Base-by-base conservation (phyloP, 2,113 vertebrate species). In the Andinoacara biseriatus region DNA sequence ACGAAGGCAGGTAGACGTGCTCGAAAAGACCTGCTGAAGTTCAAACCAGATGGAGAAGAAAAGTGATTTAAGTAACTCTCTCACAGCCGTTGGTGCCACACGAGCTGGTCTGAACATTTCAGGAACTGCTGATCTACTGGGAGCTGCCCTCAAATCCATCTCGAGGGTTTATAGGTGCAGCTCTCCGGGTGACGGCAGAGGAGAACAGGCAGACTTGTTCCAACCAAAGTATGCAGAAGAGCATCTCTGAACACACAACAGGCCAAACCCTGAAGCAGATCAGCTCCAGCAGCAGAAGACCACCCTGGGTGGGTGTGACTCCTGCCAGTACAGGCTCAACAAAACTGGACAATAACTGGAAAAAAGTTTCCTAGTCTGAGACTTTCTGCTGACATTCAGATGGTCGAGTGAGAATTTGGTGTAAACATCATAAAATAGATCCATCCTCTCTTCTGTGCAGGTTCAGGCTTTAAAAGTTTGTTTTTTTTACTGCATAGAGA, bases 181-280 rank as follows among this genome's bases (percentile, higher is more conserved):
- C 6, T 35, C 33, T 35, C 33, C 6, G 33, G 33, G 33, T 31
- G 31, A 31, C 5, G 31, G 31, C 31, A 31, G 31, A 5, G 31
- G 31, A 31, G 31, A 31, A 31, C 3, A 31, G 31, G 1, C 31
- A 5, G 31, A 38, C 9, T 2, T 10, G 35, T 10, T 38, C 9
- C 35, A 38, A 10, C 35, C 35, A 3, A 38, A 8, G 35, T 38
- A 38, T 38, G 35, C 35, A 38, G 35, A 38, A 38, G 9, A 38
- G 35, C 35, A 38, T 65, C n/a, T 65, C 62, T 43, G 35, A 65
- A 65, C 40, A 35, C 20, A 43, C 61, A 65, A 65, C 61, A 63
- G 38, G 60, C 38, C 14, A 63, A 0, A 63, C 38, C 13, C 43
- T 10, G 62, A 65, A 65, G 38, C 62, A 65, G 24, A 24, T 0